These are phyloP conservation scores for Taxidea taxus DNA, from an alignment of 2,113 vertebrate genomes.

Conservation along the genomic window DNA sequence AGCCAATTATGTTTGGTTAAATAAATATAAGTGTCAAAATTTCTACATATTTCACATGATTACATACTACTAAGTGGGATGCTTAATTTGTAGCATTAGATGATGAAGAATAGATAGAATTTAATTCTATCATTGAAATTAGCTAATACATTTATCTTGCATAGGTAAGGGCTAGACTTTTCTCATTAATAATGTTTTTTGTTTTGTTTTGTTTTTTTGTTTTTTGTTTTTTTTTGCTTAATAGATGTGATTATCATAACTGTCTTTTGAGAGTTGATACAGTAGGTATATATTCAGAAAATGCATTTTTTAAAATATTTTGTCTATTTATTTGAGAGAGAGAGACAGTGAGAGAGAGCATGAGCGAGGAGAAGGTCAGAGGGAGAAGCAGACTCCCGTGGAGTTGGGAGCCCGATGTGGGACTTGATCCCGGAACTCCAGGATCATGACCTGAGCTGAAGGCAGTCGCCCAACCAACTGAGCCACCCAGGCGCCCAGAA, in stretches of 20 bases:
- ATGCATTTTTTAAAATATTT: too few relatives aligned
- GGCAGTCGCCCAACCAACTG: too few relatives aligned
- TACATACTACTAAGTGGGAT: neutral
- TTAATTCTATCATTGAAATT: neutral
- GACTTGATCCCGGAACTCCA: too few relatives aligned
- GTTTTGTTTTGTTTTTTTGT: neutral
- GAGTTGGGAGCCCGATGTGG: too few relatives aligned
- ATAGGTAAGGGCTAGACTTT: neutral
- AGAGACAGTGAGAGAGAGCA: too few relatives aligned
- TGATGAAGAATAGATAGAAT: neutral
- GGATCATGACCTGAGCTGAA: too few relatives aligned
- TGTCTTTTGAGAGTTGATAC: neutral
- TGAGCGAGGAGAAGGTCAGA: too few relatives aligned
- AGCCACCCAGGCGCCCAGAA: too few relatives aligned
- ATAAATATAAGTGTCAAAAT: neutral
- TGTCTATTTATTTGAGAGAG: too few relatives aligned
- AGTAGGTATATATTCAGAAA: neutral
- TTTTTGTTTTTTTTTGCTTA: neutral
- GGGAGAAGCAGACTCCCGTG: too few relatives aligned
- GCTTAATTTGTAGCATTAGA: neutral
- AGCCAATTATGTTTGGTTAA: conserved; percentile 35
- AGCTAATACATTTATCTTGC: neutral
- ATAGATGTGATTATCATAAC: neutral
- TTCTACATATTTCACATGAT: neutral
- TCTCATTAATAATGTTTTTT: neutral